These are phyloP conservation scores for Trachymyrmex septentrionalis DNA, from an alignment of 1,140 invertebrate genomes.

Conservation along the genomic window DNA sequence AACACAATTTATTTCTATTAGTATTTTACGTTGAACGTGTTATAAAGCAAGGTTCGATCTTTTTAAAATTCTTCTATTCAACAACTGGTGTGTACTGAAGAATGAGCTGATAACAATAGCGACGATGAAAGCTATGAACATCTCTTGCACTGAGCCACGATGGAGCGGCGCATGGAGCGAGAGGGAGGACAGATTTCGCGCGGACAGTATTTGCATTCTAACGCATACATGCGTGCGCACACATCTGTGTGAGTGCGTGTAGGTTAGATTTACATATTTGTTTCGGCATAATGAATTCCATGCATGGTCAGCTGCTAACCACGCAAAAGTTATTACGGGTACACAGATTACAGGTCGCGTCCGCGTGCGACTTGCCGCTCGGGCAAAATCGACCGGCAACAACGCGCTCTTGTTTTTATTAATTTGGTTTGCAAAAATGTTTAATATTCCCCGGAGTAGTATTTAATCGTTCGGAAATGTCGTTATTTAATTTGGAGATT, in stretches of 20 bases:
- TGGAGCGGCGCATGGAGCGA: background rate
- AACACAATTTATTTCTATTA: conserved; percentile 2
- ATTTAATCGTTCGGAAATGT: conserved; percentile 62
- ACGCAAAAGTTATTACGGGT: conserved; percentile 77
- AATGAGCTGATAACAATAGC: conserved; percentile 51
- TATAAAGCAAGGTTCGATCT: background rate
- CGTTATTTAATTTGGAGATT: conserved; percentile 60
- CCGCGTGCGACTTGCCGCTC: conserved; percentile 67
- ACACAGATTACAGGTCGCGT: conserved; percentile 73
- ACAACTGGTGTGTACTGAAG: conserved; percentile 36
- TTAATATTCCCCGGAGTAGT: conserved; percentile 55
- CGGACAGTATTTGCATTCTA: conserved; percentile 60
- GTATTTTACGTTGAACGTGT: background rate
- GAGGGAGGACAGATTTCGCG: conserved; percentile 13
- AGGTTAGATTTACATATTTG: conserved; percentile 75
- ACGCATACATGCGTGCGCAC: conserved; percentile 9
- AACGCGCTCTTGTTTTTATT: conserved; percentile 60
- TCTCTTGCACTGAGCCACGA: conserved; percentile 21
- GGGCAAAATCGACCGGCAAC: conserved; percentile 58
- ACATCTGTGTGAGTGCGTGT: conserved; percentile 29
- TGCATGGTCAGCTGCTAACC: conserved; percentile 77
- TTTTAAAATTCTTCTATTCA: conserved; percentile 14
- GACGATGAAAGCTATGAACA: conserved; percentile 60
- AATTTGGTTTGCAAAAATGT: conserved; percentile 62
- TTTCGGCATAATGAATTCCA: conserved; percentile 77